Conservation (phyloP, 1,140 invertebrate genomes). For the Drosophila ambigua region DNA sequence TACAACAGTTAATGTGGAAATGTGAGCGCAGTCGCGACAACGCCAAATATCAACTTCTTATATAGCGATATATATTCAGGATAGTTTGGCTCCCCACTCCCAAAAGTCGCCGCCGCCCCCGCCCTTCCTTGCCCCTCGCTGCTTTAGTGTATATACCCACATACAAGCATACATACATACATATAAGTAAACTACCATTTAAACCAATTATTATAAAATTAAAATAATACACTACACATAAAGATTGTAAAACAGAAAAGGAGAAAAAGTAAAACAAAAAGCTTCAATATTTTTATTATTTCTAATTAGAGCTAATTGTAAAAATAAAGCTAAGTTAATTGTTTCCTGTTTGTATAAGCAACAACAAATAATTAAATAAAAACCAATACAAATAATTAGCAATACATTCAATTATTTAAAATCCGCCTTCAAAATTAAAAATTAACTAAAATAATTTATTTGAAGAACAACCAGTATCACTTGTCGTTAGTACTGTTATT, state of each 20-base stretch:
- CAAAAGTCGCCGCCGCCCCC: slow-evolving; percentile 22
- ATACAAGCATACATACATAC: slow-evolving; percentile 48
- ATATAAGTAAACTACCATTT: slow-evolving; percentile 50
- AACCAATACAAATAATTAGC: slow-evolving; percentile 39
- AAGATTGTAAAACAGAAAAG: slow-evolving; percentile 55
- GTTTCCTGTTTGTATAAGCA: slow-evolving; percentile 79
- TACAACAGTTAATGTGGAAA: slow-evolving; percentile 43
- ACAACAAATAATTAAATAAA: slow-evolving; percentile 57
- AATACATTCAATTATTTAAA: not conserved
- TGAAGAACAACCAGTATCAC: no score
- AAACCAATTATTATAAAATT: slow-evolving; percentile 62
- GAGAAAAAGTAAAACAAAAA: slow-evolving; percentile 48
- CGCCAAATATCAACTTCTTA: slow-evolving; percentile 56
- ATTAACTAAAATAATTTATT: no score
- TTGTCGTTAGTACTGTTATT: no score
- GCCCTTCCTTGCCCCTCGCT: slow-evolving; percentile 24
- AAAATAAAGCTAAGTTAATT: slow-evolving; percentile 76
- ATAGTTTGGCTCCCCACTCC: slow-evolving; percentile 40
- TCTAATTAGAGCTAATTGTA: slow-evolving; percentile 75
- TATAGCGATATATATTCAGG: slow-evolving; percentile 57
- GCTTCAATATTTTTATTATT: slow-evolving; percentile 81
- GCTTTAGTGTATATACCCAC: slow-evolving; percentile 64
- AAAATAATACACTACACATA: slow-evolving; percentile 48
- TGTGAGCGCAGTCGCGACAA: slow-evolving; percentile 33
- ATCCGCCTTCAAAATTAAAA: no score